Base-by-base conservation (phyloP, 2,113 vertebrate species). In the Mola mola region DNA sequence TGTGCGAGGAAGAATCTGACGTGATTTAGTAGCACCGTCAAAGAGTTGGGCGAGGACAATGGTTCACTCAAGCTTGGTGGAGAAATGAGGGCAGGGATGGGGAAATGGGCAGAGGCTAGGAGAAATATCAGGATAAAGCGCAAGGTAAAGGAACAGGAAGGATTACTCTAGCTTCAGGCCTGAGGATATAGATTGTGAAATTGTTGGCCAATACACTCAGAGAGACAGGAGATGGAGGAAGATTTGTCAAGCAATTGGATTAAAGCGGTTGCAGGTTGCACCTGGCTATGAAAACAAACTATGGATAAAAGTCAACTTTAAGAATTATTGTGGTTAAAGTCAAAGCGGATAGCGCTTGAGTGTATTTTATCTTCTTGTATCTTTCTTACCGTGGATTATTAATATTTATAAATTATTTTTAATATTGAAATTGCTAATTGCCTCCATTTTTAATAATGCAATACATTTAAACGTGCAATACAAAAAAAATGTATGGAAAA, bases 1-100 rank as follows among this genome's bases (percentile, higher is more conserved):
- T 55, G 52, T 68, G 61, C 38, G 44, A 70, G 61, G 62, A 64
- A 47, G 72, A 73, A 79, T 78, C 78, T 31, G 25, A 48, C 24
- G 60, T 86, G 88, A 88, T 88, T 85, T 87, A 88, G 80, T 72
- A 22, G 75, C 53, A 59, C 24, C 58, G 70, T 73, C 71, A 86
- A 78, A 70, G 68, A 85, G 75, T 72, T 55, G 64, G 69, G 83
- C 68, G 62, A 75, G 78, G 70, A 88, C 82, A 82, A 81, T 86
- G 84, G 84, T 84, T 88, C 79, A 87, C 79, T 64, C 46, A 75
- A 79, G 78, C 79, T 80, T 6, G 67, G 70, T 43, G 43, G 79
- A 87, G 78, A 79, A 88, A 89, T 87, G 84, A 82, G 84, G 78
- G 75, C 75, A 64, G 68, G 63, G 46, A 48, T 53, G 71, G n/a